phyloP scores from a whole-genome alignment of 2,888 invertebrate species.

The Lacanobia wlatinum region DNA sequence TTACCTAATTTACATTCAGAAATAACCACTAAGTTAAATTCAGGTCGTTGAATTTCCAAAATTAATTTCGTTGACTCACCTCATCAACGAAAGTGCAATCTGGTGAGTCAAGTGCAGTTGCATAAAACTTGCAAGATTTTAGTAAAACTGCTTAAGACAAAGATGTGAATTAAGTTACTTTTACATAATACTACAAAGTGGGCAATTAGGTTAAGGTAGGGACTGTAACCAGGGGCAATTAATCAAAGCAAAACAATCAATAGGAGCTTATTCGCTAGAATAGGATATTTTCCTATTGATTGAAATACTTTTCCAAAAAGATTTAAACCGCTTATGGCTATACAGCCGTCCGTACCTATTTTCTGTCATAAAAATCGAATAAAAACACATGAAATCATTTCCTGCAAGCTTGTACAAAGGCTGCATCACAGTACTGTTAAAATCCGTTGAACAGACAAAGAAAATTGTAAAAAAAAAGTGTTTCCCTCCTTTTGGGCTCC shows the following conservation, averaged over 20 bases:
- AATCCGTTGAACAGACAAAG: neutral
- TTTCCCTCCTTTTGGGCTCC: neutral
- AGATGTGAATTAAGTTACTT: constrained; percentile 35
- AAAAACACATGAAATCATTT: no score
- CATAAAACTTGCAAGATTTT: constrained; percentile 31
- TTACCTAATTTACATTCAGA: constrained; percentile 24
- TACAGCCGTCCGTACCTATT: no score
- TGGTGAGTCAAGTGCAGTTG: constrained; percentile 33
- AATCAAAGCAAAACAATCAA: no score
- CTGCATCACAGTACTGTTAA: no score
- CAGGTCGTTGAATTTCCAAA: neutral
- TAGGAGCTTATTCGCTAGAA: no score
- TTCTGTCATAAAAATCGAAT: no score
- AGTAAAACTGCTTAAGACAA: constrained; percentile 26
- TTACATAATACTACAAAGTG: constrained; percentile 16
- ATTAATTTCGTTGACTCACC: neutral
- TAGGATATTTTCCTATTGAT: no score
- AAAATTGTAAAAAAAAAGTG: neutral
- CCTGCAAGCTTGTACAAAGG: no score
- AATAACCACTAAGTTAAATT: neutral
- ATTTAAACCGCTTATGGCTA: no score
- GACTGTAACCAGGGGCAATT: no score
- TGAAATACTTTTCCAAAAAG: no score
- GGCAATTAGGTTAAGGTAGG: neutral
- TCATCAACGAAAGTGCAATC: constrained; percentile 19